Evolutionary conservation across 2,888 invertebrate genomes (phyloP).

Genomic region (Andricus quercusramuli): DNA sequence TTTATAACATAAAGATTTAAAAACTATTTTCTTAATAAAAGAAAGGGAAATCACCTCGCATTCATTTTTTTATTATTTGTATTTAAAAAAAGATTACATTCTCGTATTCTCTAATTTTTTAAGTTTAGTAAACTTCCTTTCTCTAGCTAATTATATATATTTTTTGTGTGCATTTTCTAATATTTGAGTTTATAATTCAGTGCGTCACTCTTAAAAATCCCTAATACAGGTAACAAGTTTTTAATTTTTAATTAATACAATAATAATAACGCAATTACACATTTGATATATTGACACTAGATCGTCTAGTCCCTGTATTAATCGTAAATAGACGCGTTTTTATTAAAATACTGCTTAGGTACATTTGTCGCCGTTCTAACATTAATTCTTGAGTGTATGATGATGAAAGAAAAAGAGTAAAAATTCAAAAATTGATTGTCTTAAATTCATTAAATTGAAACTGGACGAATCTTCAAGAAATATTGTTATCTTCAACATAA

Average conservation of each 20-base stretch:
- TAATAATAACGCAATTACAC: background rate
- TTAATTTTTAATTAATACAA: background rate
- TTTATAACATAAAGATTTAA: background rate
- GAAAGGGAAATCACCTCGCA: background rate
- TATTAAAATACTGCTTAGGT: conserved; percentile 24
- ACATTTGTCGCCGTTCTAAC: background rate
- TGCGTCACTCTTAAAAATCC: background rate
- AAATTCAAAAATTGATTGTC: background rate
- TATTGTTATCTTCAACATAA: background rate
- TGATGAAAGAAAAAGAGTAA: background rate
- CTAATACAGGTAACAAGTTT: background rate
- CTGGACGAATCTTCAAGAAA: background rate
- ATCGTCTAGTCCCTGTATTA: background rate
- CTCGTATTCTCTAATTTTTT: background rate
- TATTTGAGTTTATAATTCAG: background rate
- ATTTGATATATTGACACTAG: background rate
- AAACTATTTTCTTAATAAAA: background rate
- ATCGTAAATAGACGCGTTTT: background rate
- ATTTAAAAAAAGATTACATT: conserved; percentile 16
- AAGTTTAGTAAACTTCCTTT: background rate
- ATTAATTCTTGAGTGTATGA: background rate
- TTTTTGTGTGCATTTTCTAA: background rate
- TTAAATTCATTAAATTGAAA: background rate
- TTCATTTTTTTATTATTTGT: conserved; percentile 4
- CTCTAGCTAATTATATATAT: background rate